These are phyloP conservation scores for Micronycteris hirsuta DNA, from an alignment of 2,113 vertebrate species.

Conservation along the genomic window DNA sequence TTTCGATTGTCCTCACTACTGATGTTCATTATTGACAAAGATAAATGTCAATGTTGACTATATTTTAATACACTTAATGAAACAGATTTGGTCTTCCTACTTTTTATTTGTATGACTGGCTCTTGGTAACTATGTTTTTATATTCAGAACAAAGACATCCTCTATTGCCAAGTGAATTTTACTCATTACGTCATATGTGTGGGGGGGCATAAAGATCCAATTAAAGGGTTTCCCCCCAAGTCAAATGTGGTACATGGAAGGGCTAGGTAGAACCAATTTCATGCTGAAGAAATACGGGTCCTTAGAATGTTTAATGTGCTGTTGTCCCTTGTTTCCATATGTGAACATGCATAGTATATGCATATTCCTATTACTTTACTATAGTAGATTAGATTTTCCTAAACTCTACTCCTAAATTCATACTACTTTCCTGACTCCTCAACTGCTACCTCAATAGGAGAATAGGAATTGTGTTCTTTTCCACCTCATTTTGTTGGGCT, in stretches of 20 bases:
- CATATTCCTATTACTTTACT: neutral
- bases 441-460: neutral
- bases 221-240: neutral
- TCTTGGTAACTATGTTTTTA: neutral
- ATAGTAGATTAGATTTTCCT: neutral
- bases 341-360: neutral
- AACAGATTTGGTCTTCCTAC: neutral
- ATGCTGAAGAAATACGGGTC: neutral
- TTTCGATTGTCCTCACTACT: neutral
- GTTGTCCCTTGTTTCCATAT: neutral
- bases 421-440: neutral
- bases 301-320: neutral
- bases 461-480: neutral
- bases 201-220: neutral
- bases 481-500: neutral
- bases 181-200: neutral
- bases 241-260: neutral
- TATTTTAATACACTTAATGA: constrained; percentile 17
- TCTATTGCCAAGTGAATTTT: neutral
- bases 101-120: neutral
- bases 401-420: too few species aligned
- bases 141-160: neutral
- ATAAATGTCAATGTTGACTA: neutral
- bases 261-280: neutral
- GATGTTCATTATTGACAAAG: neutral